These are phyloP conservation scores for Limonius californicus DNA, from an alignment of 1,140 invertebrate species.

Conservation along the genomic window DNA sequence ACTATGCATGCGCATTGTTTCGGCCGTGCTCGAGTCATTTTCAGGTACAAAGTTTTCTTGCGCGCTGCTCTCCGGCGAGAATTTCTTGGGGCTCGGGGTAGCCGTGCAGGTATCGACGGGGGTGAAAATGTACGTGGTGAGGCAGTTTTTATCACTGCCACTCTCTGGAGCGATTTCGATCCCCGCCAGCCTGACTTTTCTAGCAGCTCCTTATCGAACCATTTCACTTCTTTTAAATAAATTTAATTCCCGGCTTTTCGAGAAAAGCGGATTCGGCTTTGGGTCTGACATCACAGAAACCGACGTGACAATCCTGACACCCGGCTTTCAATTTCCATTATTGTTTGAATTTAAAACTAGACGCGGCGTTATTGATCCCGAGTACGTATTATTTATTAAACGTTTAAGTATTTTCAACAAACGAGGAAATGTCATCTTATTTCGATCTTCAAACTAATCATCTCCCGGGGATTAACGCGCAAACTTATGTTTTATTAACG, in stretches of 20 bases:
- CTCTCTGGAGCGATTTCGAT: conserved; percentile 33
- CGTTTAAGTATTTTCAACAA: too few species aligned
- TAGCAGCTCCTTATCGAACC: not conserved
- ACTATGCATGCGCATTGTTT: not conserved
- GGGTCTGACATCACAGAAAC: too few species aligned
- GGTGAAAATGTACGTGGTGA: conserved; percentile 46
- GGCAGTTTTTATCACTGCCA: conserved; percentile 41
- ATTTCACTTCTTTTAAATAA: not conserved
- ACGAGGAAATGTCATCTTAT: too few species aligned
- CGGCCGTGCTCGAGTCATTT: conserved; percentile 25
- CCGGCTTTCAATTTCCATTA: too few species aligned
- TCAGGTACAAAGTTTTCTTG: conserved; percentile 8
- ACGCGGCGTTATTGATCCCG: too few species aligned
- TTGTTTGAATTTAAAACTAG: too few species aligned
- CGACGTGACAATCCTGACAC: too few species aligned
- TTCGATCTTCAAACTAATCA: too few species aligned
- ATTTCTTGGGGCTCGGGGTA: conserved; percentile 41
- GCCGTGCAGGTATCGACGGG: conserved; percentile 45
- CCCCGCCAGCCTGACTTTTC: conserved; percentile 43
- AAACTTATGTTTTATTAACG: too few species aligned
- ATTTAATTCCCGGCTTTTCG: not conserved
- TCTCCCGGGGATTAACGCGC: too few species aligned
- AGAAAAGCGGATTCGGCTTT: too few species aligned
- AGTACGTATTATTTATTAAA: too few species aligned
- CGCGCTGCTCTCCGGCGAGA: conserved; percentile 13